phyloP scores from a whole-genome alignment of 92 coral and sea anemone species.

The Nematostella vectensis region DNA sequence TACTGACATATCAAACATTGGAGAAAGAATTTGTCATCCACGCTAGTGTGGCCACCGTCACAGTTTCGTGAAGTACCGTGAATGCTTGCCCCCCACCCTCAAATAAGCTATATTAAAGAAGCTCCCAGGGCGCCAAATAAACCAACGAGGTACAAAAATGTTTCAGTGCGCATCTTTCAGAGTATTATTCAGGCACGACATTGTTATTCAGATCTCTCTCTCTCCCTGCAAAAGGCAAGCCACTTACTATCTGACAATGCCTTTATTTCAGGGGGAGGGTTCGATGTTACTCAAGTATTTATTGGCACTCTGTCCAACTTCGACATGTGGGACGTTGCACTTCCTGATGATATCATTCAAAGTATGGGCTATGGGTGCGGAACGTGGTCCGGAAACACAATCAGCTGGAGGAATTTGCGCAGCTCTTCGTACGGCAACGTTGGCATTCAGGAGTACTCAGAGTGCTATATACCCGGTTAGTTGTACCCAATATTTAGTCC shows the following conservation, averaged over 20 bases:
- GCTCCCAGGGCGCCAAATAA: neutral
- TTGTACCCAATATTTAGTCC: too few species aligned
- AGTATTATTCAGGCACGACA: neutral
- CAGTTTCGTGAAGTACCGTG: too few species aligned
- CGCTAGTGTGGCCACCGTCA: neutral
- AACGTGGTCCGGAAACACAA: conserved; percentile 10
- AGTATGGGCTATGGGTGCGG: conserved; percentile 12
- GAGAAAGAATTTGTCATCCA: neutral
- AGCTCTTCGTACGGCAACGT: too few species aligned
- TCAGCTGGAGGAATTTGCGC: conserved; percentile 15
- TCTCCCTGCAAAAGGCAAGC: too few species aligned
- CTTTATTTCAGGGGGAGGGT: conserved; percentile 9
- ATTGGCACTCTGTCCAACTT: conserved; percentile 6
- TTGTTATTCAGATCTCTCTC: too few species aligned
- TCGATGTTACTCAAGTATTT: neutral
- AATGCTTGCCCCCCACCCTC: too few species aligned
- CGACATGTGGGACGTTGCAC: conserved; percentile 10
- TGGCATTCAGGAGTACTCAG: too few species aligned
- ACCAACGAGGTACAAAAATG: too few species aligned
- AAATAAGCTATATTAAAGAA: neutral
- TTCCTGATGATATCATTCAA: neutral
- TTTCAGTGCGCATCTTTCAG: neutral
- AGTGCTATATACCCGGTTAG: too few species aligned
- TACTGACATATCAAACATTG: neutral
- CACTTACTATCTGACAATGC: too few species aligned